A percentile compares a stretch with the other conserved stretches of the same genome.
Evolutionary conservation across 2,797 vertebrate genomes (phyloP).

Genomic region (Myiotriccus ornatus): DNA sequence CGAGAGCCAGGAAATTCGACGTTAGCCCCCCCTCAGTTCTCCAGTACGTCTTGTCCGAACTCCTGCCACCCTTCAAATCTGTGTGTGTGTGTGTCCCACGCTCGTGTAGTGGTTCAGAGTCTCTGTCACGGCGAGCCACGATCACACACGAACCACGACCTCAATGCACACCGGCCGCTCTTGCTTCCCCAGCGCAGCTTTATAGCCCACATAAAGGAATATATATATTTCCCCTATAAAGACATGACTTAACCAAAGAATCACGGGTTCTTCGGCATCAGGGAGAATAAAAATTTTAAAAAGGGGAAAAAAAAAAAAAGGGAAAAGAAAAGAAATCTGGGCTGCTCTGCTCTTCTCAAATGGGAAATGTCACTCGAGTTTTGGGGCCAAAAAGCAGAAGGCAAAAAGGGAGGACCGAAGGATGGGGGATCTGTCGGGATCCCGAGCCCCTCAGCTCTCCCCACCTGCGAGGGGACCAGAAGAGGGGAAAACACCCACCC

Average conservation of each 20-base stretch:
- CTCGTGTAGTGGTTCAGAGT: fast-evolving
- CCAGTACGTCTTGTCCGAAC: fast-evolving
- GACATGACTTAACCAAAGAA: background rate
- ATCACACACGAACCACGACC: fast-evolving
- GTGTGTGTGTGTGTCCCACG: fast-evolving
- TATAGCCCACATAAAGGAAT: slow-evolving; percentile 39
- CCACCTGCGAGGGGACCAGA: fast-evolving
- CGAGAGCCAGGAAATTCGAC: background rate
- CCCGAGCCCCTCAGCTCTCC: fast-evolving
- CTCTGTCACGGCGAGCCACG: fast-evolving
- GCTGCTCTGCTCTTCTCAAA: background rate
- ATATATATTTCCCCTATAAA: slow-evolving; percentile 59
- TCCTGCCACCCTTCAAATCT: background rate
- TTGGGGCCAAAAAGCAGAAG: background rate
- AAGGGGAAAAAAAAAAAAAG: no score
- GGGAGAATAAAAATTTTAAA: background rate
- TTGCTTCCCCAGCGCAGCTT: background rate
- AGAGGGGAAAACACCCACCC: fast-evolving
- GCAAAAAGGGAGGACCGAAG: fast-evolving
- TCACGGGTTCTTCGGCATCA: background rate
- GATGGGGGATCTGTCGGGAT: fast-evolving
- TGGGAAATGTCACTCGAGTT: fast-evolving
- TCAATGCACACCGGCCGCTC: fast-evolving
- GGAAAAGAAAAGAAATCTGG: background rate
- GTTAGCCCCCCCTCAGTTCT: background rate